Conservation (phyloP, 2,888 invertebrate species). For the Perithous albicinctus region DNA sequence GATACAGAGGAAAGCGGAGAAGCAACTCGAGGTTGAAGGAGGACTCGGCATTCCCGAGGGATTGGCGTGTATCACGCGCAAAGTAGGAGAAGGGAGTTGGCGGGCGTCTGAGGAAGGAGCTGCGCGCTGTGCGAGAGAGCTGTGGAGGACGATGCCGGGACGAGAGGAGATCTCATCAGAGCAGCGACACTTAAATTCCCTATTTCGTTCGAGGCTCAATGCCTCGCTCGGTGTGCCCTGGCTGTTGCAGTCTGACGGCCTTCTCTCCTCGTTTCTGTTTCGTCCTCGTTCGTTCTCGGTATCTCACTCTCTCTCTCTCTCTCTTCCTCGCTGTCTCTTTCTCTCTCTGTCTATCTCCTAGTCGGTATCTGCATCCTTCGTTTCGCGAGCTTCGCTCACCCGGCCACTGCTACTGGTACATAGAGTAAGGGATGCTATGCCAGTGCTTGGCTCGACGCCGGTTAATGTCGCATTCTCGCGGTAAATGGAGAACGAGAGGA, state of each 20-base stretch:
- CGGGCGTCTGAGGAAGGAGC: conserved; percentile 30
- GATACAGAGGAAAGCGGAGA: conserved; percentile 32
- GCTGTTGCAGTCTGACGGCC: conserved; percentile 71
- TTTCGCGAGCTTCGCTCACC: conserved; percentile 18
- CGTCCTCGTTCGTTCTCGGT: conserved; percentile 25
- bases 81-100: conserved; percentile 65
- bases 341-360: conserved; percentile 37
- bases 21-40: conserved; percentile 65
- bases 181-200: conserved; percentile 79
- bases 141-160: conserved; percentile 52
- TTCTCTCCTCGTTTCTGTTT: conserved; percentile 40
- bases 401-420: conserved; percentile 19
- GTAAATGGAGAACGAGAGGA: conserved; percentile 71
- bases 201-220: conserved; percentile 79
- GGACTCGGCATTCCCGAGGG: conserved; percentile 72
- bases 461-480: conserved; percentile 78
- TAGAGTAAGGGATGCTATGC: conserved; percentile 40
- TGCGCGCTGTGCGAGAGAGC: conserved; percentile 52
- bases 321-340: conserved; percentile 31
- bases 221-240: conserved; percentile 65
- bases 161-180: conserved; percentile 77
- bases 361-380: conserved; percentile 12
- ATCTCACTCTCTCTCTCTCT: background rate
- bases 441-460: conserved; percentile 66
- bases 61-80: conserved; percentile 74